phyloP scores from a whole-genome alignment of 1,140 invertebrate species.

The Micrasema longulum region DNA sequence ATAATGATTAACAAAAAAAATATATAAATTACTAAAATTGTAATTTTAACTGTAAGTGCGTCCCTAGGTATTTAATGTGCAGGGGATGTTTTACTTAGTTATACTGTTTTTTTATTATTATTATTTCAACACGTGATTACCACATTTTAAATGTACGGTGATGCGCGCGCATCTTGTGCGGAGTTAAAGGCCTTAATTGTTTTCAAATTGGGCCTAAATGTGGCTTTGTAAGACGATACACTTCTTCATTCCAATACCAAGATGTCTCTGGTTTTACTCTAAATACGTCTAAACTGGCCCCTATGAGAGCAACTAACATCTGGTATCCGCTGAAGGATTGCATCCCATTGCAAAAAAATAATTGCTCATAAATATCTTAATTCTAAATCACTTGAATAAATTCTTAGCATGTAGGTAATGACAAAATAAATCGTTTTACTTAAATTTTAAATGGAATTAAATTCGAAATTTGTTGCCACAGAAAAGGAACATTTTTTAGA shows the following conservation, averaged over 20 bases:
- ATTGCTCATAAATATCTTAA: not conserved
- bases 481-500: not conserved
- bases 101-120: too few relatives aligned
- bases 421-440: not conserved
- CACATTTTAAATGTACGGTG: constrained; percentile 9
- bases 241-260: constrained; percentile 8
- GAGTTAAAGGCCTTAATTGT: constrained; percentile 28
- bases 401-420: not conserved
- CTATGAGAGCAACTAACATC: constrained; percentile 20
- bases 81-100: too few relatives aligned
- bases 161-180: not conserved
- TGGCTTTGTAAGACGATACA: constrained; percentile 29
- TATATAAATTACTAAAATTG: too few relatives aligned
- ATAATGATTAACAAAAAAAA: too few relatives aligned
- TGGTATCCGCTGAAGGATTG: constrained; percentile 17
- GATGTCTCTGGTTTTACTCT: constrained; percentile 25
- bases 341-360: not conserved
- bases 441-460: not conserved
- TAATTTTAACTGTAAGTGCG: too few relatives aligned
- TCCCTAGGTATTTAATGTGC: too few relatives aligned
- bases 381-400: not conserved
- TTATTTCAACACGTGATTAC: constrained; percentile 11
- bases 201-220: constrained; percentile 40
- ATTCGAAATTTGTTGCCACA: not conserved
- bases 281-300: not conserved